Evolutionary conservation across 2,888 invertebrate species (phyloP), one percentile per base, ranked within the genome.

Genomic region (Chymomyza fuscimana): DNA sequence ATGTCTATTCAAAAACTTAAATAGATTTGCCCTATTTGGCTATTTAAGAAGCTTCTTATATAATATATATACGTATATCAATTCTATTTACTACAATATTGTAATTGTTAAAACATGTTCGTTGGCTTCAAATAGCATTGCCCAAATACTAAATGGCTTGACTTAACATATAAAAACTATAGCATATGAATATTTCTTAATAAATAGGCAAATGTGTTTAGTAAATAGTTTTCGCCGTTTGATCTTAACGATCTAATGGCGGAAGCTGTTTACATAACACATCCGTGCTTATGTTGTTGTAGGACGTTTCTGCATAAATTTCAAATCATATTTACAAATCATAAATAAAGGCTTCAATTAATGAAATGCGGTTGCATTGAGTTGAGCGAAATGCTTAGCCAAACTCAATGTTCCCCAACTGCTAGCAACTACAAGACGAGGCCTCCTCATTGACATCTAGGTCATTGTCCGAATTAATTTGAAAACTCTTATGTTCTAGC

Each of bases 401-500:
- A 74, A 90, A 90, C 83, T 90, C 89, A 81, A 90, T 83, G 81
- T 90, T 90, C 74, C 89, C 90, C 82, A 90, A 88, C 79, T 90
- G 90, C 90, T 92, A 92, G 90, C 92, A 92, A 81, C 91, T 87
- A 75, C 92, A 92, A 3, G 83, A 79, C 5, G 81, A 77, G 5
- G 75, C 72, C 60, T 91, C 90, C 64, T 89, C 94, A 54, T 93
- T 92, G 36, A 92, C 91, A 69, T 94, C 94, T 0, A 78, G 78
- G 50, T 89, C 83, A 66, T 72, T 94, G 6, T 93, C 93, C 36
- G 94, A 93, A 56, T 94, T 93, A 84, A 96, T 94, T 91, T 96
- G 96, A 88, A 96, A 96, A 81, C 95, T 95, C 86, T 96, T 94
- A 77, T 95, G 94, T 78, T 96, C 96, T 91, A 96, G 93, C 9